Base-by-base conservation (phyloP, 1,140 invertebrate genomes). In the Drosophila insularis region DNA sequence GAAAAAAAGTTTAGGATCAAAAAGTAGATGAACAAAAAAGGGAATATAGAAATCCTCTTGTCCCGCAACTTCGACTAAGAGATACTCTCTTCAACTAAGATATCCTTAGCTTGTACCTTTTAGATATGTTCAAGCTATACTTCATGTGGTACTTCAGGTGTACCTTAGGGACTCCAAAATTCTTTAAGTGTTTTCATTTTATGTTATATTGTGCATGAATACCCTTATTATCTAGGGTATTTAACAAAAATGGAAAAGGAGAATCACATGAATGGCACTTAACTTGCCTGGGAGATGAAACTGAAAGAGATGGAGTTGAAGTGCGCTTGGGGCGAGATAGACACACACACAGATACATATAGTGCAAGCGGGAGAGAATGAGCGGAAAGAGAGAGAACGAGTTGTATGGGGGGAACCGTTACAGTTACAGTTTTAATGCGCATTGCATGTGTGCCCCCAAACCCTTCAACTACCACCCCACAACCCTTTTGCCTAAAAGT, bases 381-480 rank as follows among this genome's bases (percentile, higher is more conserved):
- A 71, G 62, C 53, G 62, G 8, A 60, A 21, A 14, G 4, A 70
- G 71, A 69, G 13, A 27, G 35, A 55, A 56, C 13, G 35, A 4
- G 43, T 1, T 5, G 32, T 31, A 21, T 32, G 39, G 43, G 23
- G 64, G 66, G 56, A 72, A 82, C 61, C 71, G 82, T 81, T 87
- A 86, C 69, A 86, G 82, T 86, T 79, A 86, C 82, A 77, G 76
- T 87, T 87, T 86, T 86, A 86, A 86, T 86, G 82, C 82, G 84
- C 84, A 82, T 71, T 87, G 82, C 82, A 86, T 86, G 79, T 86
- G 78, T 76, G 79, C 35, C 62, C 46, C 43, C 19, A 10, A 46
- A 46, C 43, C 14, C 64, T 19, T 11, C 23, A 37, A 37, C 10
- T 13, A 13, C 59, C 2, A 17, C 3, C 6, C 58, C 32, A 40